Conservation (phyloP, 1,140 invertebrate genomes). For the Stenopsyche tienmushanensis region DNA sequence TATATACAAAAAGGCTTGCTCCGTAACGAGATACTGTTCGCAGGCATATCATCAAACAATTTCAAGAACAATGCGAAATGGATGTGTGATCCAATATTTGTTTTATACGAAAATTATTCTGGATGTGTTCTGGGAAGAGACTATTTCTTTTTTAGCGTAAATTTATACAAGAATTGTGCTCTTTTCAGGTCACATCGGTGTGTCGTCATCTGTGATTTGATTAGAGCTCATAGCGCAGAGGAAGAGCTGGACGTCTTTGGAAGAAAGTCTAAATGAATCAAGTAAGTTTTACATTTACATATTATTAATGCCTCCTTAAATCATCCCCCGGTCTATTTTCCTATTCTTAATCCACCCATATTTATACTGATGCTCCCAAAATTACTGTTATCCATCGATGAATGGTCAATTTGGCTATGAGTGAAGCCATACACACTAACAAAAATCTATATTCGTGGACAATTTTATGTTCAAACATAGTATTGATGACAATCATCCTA, state of each 20-base stretch:
- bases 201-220: not conserved
- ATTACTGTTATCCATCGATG: too few species aligned
- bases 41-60: not conserved
- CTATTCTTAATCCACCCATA: too few species aligned
- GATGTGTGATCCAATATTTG: not conserved
- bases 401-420: too few species aligned
- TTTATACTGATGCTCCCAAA: too few species aligned
- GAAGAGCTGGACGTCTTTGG: not conserved
- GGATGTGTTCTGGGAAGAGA: not conserved
- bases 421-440: too few species aligned
- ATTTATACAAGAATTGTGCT: too few species aligned
- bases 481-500: too few species aligned
- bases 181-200: too few species aligned
- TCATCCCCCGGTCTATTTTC: too few species aligned
- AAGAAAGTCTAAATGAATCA: not conserved
- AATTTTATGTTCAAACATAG: too few species aligned
- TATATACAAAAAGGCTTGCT: not conserved
- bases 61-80: not conserved
- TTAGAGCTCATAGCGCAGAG: not conserved
- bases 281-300: slow-evolving; percentile 4
- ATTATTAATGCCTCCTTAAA: not conserved
- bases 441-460: too few species aligned
- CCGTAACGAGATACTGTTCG: not conserved
- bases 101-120: not conserved
- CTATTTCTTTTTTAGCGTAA: too few species aligned